phyloP scores from a whole-genome alignment of 2,888 invertebrate species.

The Labia minor region DNA sequence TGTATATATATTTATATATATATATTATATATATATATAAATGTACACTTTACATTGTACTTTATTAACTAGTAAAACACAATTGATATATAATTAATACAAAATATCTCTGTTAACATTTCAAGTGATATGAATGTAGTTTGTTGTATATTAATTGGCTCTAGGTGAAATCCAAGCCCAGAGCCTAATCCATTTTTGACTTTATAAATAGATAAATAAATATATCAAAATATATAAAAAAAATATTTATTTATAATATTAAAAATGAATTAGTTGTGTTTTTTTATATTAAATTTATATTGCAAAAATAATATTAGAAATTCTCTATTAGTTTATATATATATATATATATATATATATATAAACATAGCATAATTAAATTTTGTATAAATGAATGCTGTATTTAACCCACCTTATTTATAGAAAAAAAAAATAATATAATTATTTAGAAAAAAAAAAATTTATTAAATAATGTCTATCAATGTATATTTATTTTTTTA shows the following conservation, averaged over 20 bases:
- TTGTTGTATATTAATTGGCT: no score
- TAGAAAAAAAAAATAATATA: not conserved
- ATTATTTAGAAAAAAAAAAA: not conserved
- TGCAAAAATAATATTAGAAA: not conserved
- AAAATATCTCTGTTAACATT: not conserved
- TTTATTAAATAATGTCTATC: not conserved
- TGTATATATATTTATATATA: not conserved
- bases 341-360: not conserved
- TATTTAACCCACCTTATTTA: conserved; percentile 13
- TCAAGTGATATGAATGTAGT: not conserved
- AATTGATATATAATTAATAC: not conserved
- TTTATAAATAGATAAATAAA: not conserved
- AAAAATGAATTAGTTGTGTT: no score
- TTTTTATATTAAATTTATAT: not conserved
- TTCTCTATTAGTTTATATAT: not conserved
- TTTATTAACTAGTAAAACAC: not conserved
- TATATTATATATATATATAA: not conserved
- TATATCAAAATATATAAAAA: not conserved
- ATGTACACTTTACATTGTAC: conserved; percentile 5
- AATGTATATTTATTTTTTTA: conserved; percentile 8
- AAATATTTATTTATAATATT: not conserved
- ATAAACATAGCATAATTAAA: not conserved
- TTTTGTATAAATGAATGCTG: not conserved
- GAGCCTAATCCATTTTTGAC: no score
- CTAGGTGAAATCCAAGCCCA: no score